Base-by-base conservation (phyloP, 2,113 vertebrate genomes). In the Shinisaurus crocodilurus region DNA sequence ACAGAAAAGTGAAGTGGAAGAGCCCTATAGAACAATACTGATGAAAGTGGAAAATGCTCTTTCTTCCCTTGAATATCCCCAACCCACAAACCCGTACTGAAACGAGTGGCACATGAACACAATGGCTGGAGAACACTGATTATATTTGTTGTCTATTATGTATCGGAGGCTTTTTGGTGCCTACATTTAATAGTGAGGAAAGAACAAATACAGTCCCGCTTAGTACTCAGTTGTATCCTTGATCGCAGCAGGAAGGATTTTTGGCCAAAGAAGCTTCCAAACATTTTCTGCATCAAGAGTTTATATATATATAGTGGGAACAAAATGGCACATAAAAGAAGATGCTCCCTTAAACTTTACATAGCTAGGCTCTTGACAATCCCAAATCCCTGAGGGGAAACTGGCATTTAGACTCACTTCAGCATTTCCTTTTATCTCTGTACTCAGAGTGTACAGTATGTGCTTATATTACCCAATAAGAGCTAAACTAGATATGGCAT, bases 61-160 rank as follows among this genome's bases (percentile, higher is more conserved):
- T 85, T 75, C 27, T 12, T 89, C 67, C 37, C 65, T 37, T 40
- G 69, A 69, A 16, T 76, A 50, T 91, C 50, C 75, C 40, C 37
- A n/a, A 43, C 85, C 23, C 57, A 65, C 29, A 85, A 67, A 79
- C 83, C n/a, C 48, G 87, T 60, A 82, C 90, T 54, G 50, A 82
- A 90, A 88, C 43, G 37, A 82, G n/a, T 90, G 65, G 65, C 0
- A 1, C 50, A 50, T 57, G 43, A 91, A 82, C 86, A 86, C 87
- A 92, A 91, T 80, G 43, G 82, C 67, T 93, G 93, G 95, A 95
- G 93, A 95, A 93, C 94, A 92, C 85, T 87, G 84, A 91, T 91
- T 92, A 69, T 79, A 82, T 94, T 94, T 93, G 87, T 93, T 83
- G 88, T 75, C 7, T 74, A 9, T 65, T 94, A 90, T 80, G 91